Base-by-base conservation (phyloP, 2,888 invertebrate species). In the Copidosoma aretas region DNA sequence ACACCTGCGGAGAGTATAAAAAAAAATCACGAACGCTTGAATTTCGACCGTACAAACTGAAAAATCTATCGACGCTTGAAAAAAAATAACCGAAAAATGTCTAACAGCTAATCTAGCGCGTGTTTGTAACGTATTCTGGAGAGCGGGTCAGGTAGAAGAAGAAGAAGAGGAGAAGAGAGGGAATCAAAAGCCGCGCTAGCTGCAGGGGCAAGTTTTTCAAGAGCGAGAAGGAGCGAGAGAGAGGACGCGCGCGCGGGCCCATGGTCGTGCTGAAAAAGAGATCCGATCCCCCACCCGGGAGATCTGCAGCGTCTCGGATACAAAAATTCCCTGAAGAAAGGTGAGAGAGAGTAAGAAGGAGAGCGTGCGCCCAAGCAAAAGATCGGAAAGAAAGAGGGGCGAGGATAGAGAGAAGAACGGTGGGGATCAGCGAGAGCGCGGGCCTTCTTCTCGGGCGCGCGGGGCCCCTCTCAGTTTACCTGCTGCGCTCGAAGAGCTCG, bases 281-380 rank as follows among this genome's bases (percentile, higher is more conserved):
- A n/a, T 49, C n/a, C n/a, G n/a, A 25, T 10, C 54, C 60, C 70
- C 67, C 70, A 61, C 65, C 60, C 46, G 54, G 39, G 19, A n/a
- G 43, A 14, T 17, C 43, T 17, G 39, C 24, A 32, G 32, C 32
- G 32, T 32, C 32, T 32, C 32, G 32, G 32, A 8, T 32, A 32
- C 32, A 56, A 32, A 52, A 70, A 70, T 67, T 67, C 67, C 46
- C 67, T 49, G 64, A 67, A 67, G 70, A 70, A 70, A 70, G 67
- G 70, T 67, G 67, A 67, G 21, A 25, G 21, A 14, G 56, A 52
- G 21, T 3, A 39, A 39, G 22, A 24, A 32, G 21, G 60, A 57
- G 12, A 22, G 22, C 17, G 19, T 19, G 63, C 17, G 56, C n/a
- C 51, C 15, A 52, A 67, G 54, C 1, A 19, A 65, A 24, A 52